phyloP scores from a whole-genome alignment of 2,797 vertebrate species.

The Onychomys arenicola region DNA sequence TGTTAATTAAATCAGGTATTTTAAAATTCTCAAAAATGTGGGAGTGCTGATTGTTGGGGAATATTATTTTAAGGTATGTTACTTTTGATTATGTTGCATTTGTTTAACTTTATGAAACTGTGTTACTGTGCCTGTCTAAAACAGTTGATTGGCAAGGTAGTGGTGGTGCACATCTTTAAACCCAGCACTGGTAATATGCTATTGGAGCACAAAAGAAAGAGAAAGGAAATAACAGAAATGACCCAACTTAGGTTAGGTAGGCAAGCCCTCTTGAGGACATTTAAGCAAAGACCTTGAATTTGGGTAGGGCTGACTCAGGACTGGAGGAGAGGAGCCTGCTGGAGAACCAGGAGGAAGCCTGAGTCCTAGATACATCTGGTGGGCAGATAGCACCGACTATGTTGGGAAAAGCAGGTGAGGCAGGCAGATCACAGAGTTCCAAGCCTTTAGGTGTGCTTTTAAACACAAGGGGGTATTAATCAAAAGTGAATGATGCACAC shows the following conservation, averaged over 20 bases:
- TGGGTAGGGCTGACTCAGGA: background rate
- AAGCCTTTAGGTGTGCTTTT: background rate
- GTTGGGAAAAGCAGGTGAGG: background rate
- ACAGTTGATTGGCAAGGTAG: too few species aligned
- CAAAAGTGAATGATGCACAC: background rate
- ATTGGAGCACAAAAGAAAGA: background rate
- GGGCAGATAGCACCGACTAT: background rate
- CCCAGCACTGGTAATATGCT: background rate
- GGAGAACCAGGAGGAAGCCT: background rate
- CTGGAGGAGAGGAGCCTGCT: background rate
- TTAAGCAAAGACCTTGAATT: background rate
- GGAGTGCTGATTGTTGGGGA: background rate
- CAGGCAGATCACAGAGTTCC: background rate
- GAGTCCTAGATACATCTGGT: background rate
- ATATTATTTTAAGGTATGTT: too few species aligned
- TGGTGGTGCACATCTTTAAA: too few species aligned
- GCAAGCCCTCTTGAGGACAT: background rate
- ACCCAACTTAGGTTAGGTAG: background rate
- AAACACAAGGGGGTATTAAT: background rate
- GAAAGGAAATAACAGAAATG: background rate
- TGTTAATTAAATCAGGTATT: conserved; percentile 22
- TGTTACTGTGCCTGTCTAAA: too few species aligned
- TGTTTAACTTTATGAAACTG: too few species aligned
- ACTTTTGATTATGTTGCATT: too few species aligned
- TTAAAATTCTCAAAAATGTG: conserved; percentile 13